phyloP scores from a whole-genome alignment of 2,888 invertebrate genomes.

The Cataglyphis livida region DNA sequence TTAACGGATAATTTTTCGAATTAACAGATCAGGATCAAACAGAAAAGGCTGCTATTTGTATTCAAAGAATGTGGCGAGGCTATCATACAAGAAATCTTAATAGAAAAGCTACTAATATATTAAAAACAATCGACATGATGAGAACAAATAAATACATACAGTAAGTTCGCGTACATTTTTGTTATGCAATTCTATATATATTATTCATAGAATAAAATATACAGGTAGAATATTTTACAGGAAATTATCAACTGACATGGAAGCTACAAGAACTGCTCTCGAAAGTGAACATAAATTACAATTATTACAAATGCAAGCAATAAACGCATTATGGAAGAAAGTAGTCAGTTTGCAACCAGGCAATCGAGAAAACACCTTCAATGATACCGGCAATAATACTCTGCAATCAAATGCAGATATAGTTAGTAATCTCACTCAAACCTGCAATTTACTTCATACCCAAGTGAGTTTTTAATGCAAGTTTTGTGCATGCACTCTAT shows the following conservation, averaged over 20 bases:
- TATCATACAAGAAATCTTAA: constrained; percentile 92
- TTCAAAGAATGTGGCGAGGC: constrained; percentile 95
- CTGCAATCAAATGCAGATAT: constrained; percentile 87
- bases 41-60: constrained; percentile 90
- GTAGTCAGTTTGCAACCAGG: constrained; percentile 90
- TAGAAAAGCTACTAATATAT: constrained; percentile 88
- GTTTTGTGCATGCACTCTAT: background rate
- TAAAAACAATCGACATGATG: constrained; percentile 91
- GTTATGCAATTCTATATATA: background rate
- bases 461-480: constrained; percentile 87
- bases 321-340: constrained; percentile 95
- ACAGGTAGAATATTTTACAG: constrained; percentile 85
- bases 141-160: constrained; percentile 94
- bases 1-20: background rate
- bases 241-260: constrained; percentile 93
- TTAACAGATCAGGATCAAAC: constrained; percentile 79
- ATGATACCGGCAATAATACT: constrained; percentile 76
- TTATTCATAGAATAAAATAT: background rate
- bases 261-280: constrained; percentile 93
- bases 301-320: constrained; percentile 95
- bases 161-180: constrained; percentile 86
- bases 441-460: constrained; percentile 90
- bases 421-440: constrained; percentile 91
- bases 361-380: constrained; percentile 75
- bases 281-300: constrained; percentile 95